Conservation (phyloP, 2,888 invertebrate species). For the Himalopsyche japonica region DNA sequence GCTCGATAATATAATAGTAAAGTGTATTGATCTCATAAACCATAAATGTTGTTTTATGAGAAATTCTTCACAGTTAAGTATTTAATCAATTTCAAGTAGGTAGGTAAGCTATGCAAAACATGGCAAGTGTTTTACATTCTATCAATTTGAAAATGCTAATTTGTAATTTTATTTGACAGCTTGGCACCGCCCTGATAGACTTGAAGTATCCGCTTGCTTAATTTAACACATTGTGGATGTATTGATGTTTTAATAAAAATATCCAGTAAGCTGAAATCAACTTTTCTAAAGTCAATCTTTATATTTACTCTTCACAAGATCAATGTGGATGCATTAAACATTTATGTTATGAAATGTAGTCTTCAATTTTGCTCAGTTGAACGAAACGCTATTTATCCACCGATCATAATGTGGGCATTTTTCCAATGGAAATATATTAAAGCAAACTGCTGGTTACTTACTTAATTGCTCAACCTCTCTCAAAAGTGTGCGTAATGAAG, state of each 20-base stretch:
- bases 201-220: background rate
- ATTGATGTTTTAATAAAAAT: no score
- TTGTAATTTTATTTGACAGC: slow-evolving; percentile 33
- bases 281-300: background rate
- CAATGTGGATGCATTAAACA: no score
- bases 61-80: background rate
- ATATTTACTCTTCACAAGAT: no score
- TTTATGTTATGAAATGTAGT: no score
- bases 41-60: background rate
- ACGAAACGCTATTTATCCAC: no score
- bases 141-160: slow-evolving; percentile 34
- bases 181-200: slow-evolving; percentile 23
- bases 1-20: background rate
- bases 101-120: background rate
- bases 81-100: background rate
- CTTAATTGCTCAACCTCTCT: no score
- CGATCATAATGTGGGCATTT: no score
- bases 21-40: background rate
- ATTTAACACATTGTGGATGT: background rate
- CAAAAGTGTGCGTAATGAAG: no score
- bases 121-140: background rate
- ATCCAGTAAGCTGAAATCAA: background rate
- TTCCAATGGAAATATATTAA: no score
- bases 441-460: no score
- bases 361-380: no score